These are phyloP conservation scores for Pavo muticus DNA, from an alignment of 2,113 vertebrate species.

Conservation along the genomic window DNA sequence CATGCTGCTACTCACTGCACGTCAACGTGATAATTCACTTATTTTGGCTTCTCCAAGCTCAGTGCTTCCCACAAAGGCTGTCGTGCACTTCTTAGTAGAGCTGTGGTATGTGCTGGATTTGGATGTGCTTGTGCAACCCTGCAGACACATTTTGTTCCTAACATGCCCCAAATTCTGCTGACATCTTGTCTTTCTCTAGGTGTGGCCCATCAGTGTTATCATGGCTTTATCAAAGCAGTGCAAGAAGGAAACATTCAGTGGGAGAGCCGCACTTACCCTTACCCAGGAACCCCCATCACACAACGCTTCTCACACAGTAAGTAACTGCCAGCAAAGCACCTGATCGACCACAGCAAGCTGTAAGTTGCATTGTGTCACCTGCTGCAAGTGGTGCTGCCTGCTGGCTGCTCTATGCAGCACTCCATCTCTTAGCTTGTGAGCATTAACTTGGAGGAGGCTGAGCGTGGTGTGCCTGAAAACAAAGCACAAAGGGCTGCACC, in stretches of 20 bases:
- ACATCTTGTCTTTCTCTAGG: conserved; percentile 75
- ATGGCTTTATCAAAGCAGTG: conserved; percentile 95
- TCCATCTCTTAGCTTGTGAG: fast-evolving
- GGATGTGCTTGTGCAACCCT: background rate
- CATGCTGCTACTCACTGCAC: background rate
- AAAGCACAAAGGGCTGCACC: background rate
- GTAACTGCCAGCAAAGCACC: conserved; percentile 50
- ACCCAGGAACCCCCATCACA: conserved; percentile 97
- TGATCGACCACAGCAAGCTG: background rate
- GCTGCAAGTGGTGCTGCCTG: fast-evolving
- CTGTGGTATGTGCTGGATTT: background rate
- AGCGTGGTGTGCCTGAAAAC: background rate
- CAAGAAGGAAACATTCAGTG: conserved; percentile 98
- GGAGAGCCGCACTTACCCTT: conserved; percentile 98
- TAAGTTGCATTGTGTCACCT: fast-evolving
- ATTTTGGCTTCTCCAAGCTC: background rate
- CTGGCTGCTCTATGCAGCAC: background rate
- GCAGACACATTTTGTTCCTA: background rate
- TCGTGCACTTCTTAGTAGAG: background rate
- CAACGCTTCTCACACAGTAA: conserved; percentile 98
- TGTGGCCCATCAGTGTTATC: conserved; percentile 97
- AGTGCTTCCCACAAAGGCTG: background rate
- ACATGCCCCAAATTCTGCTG: background rate
- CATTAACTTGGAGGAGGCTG: background rate
- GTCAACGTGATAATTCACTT: background rate